phyloP scores from a whole-genome alignment of 1,140 invertebrate species.

The Camponotus pennsylvanicus region DNA sequence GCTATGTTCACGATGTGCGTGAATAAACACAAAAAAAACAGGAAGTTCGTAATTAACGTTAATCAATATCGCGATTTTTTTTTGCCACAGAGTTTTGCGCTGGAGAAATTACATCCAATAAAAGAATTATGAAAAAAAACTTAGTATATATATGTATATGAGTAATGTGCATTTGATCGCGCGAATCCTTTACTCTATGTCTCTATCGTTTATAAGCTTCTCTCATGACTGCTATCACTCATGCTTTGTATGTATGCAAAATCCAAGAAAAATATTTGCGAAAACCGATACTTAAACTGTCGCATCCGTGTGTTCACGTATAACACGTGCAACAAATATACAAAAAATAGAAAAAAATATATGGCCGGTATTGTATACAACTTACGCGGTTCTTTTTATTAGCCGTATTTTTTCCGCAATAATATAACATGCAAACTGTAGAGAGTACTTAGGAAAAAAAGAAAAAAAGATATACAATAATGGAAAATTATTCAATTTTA shows the following conservation, averaged over 20 bases:
- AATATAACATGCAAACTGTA: neutral
- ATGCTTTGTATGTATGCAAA: conserved; percentile 42
- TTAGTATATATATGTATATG: conserved; percentile 9
- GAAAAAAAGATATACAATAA: neutral
- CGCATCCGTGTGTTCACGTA: conserved; percentile 18
- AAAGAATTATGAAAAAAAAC: conserved; percentile 45
- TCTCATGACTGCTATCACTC: neutral
- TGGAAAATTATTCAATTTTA: conserved; percentile 16
- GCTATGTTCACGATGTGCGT: neutral
- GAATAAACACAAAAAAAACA: conserved; percentile 33
- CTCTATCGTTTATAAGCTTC: neutral
- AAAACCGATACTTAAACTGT: conserved; percentile 50
- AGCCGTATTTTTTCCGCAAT: conserved; percentile 15
- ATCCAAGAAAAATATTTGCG: conserved; percentile 26
- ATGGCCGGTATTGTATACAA: conserved; percentile 24
- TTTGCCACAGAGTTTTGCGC: neutral
- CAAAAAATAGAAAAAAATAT: conserved; percentile 26
- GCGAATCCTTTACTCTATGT: neutral
- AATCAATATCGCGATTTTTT: conserved; percentile 33
- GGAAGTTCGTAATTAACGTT: conserved; percentile 44
- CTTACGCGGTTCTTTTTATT: conserved; percentile 44
- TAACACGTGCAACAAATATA: neutral
- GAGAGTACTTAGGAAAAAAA: neutral
- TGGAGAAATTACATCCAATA: neutral
- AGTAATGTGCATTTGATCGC: neutral